These are phyloP conservation scores for Hydroisotoma schaefferi DNA, from an alignment of 2,888 invertebrate genomes.

Conservation along the genomic window DNA sequence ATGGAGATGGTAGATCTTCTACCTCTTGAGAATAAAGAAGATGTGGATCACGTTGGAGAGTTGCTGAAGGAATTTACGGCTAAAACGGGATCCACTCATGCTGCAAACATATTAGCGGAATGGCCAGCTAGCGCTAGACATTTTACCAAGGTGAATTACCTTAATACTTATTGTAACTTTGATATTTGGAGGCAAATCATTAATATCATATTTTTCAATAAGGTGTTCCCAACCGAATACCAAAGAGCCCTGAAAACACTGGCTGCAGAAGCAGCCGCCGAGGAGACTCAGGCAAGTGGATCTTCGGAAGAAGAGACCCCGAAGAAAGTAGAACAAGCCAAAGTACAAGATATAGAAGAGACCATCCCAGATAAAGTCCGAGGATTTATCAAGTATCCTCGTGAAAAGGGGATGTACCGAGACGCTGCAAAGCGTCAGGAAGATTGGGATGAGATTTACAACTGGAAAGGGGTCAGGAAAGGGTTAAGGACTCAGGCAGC, in stretches of 20 bases:
- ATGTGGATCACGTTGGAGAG: conserved; percentile 69
- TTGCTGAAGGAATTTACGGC: conserved; percentile 79
- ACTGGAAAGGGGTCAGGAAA: conserved; percentile 76
- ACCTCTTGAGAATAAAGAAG: conserved; percentile 71
- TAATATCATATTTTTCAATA: too few species aligned
- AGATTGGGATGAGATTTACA: conserved; percentile 98
- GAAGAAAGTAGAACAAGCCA: conserved; percentile 50
- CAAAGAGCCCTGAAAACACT: conserved; percentile 78
- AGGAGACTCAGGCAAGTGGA: conserved; percentile 52
- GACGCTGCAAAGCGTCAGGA: conserved; percentile 76
- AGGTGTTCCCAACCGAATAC: conserved; percentile 95
- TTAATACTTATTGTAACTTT: too few species aligned
- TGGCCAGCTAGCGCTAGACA: conserved; percentile 73
- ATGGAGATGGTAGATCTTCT: conserved; percentile 91
- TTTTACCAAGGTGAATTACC: conserved; percentile 75
- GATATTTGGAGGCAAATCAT: too few species aligned
- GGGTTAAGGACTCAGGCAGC: conserved; percentile 88
- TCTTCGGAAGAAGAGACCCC: conserved; percentile 49
- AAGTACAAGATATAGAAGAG: conserved; percentile 82
- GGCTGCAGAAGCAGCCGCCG: conserved; percentile 53
- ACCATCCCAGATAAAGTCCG: conserved; percentile 72
- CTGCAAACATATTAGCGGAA: conserved; percentile 69
- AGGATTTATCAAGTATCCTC: conserved; percentile 94
- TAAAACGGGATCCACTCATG: conserved; percentile 84
- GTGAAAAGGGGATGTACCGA: conserved; percentile 82